phyloP scores from a whole-genome alignment of 2,888 invertebrate species.

The Pseudoips prasinana region DNA sequence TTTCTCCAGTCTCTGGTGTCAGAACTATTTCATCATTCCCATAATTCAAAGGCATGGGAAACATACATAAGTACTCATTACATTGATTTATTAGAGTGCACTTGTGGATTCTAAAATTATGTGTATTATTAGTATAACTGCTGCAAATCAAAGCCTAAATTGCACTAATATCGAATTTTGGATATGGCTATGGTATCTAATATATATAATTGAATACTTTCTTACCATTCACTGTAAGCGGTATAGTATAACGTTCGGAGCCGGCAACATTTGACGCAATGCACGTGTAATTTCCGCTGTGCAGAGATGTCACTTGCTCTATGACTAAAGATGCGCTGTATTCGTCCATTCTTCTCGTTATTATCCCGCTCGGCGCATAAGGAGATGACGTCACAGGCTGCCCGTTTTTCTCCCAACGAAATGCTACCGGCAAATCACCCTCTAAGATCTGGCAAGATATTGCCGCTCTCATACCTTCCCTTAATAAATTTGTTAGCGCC shows the following conservation, averaged over 20 bases:
- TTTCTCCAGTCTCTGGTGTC: no score
- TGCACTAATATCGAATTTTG: no score
- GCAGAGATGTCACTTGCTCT: conserved; percentile 91
- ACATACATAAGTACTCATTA: no score
- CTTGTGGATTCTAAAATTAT: no score
- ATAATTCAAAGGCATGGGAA: no score
- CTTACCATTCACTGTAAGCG: conserved; percentile 90
- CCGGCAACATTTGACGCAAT: conserved; percentile 94
- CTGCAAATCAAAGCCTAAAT: no score
- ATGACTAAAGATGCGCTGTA: conserved; percentile 93
- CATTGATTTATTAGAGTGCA: no score
- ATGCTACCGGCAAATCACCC: conserved; percentile 95
- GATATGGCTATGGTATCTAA: no score
- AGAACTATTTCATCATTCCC: no score
- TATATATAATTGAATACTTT: no score
- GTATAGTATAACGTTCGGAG: conserved; percentile 88
- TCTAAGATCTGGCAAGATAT: conserved; percentile 95
- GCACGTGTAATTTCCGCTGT: conserved; percentile 96
- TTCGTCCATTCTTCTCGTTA: conserved; percentile 86
- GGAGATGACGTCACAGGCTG: conserved; percentile 87
- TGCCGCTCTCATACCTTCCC: conserved; percentile 93
- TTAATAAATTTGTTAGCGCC: conserved; percentile 89
- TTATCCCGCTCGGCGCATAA: conserved; percentile 72
- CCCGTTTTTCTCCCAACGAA: conserved; percentile 95
- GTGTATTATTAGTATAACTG: no score